Conservation (phyloP, 2,888 invertebrate species). For the Nomada flava region DNA sequence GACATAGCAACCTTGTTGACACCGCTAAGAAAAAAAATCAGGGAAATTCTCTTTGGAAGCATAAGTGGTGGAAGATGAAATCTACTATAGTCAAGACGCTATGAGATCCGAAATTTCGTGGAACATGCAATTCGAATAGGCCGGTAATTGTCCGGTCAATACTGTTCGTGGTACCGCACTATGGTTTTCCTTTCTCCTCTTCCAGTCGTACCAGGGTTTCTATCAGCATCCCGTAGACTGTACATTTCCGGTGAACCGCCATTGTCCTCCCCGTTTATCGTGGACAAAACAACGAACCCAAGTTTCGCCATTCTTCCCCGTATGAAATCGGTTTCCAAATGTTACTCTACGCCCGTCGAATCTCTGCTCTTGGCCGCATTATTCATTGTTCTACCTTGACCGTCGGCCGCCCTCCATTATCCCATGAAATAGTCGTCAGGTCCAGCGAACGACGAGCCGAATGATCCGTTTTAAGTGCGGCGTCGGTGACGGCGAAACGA, state of each 20-base stretch:
- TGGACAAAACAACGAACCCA: conserved; percentile 45
- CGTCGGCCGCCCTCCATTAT: conserved; percentile 51
- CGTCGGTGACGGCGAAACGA: conserved; percentile 58
- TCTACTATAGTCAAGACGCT: too few species aligned
- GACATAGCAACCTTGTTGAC: neutral
- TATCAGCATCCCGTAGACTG: conserved; percentile 53
- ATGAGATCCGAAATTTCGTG: neutral
- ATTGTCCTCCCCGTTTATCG: conserved; percentile 58
- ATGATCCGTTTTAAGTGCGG: conserved; percentile 40
- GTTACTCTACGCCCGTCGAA: conserved; percentile 43
- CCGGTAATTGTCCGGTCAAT: conserved; percentile 42
- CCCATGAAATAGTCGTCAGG: conserved; percentile 6
- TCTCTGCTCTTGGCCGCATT: conserved; percentile 51
- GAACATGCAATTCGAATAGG: conserved; percentile 38
- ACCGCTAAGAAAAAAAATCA: neutral
- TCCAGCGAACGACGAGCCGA: conserved; percentile 11
- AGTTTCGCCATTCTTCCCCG: conserved; percentile 50
- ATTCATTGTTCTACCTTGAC: conserved; percentile 61
- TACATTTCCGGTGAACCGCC: conserved; percentile 54
- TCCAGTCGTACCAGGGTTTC: conserved; percentile 19
- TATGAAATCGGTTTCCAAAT: conserved; percentile 52
- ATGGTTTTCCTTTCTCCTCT: conserved; percentile 22
- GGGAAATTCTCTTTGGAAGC: neutral
- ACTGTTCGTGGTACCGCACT: conserved; percentile 21
- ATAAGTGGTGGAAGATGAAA: neutral